Percentiles rank a stretch among this genome's conserved stretches.
These are phyloP conservation scores for Furcifer pardalis DNA, from an alignment of 2,797 vertebrate genomes.

Conservation along the genomic window DNA sequence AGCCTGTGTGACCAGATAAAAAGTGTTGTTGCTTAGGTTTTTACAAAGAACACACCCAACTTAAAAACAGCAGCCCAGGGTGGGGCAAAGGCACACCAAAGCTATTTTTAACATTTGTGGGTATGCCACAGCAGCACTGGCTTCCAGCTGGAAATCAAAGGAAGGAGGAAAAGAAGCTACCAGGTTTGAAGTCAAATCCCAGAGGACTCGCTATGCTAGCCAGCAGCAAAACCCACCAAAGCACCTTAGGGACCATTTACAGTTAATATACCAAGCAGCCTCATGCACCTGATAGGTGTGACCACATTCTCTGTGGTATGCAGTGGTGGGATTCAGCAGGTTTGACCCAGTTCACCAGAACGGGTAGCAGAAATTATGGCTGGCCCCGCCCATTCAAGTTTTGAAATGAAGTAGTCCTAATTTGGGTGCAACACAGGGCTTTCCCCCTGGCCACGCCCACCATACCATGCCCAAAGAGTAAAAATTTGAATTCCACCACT, in stretches of 20 bases:
- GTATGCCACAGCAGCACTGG: constrained; percentile 13
- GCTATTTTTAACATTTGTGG: constrained; percentile 56
- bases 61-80: constrained; percentile 56
- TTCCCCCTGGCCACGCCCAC: no score
- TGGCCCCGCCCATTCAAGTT: no score
- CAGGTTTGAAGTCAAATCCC: not conserved
- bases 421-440: no score
- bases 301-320: no score
- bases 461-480: no score
- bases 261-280: not conserved
- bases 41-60: not conserved
- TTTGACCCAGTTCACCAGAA: no score
- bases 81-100: constrained; percentile 27
- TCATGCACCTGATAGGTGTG: no score
- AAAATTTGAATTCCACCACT: no score
- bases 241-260: not conserved
- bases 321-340: not conserved
- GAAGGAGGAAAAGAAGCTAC: not conserved
- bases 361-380: no score
- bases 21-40: not conserved
- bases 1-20: constrained; percentile 13
- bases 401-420: no score
- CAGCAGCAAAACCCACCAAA: not conserved
- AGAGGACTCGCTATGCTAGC: not conserved
- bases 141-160: constrained; percentile 6